phyloP scores from a whole-genome alignment of 2,888 invertebrate species.

The Seladonia tumulorum region DNA sequence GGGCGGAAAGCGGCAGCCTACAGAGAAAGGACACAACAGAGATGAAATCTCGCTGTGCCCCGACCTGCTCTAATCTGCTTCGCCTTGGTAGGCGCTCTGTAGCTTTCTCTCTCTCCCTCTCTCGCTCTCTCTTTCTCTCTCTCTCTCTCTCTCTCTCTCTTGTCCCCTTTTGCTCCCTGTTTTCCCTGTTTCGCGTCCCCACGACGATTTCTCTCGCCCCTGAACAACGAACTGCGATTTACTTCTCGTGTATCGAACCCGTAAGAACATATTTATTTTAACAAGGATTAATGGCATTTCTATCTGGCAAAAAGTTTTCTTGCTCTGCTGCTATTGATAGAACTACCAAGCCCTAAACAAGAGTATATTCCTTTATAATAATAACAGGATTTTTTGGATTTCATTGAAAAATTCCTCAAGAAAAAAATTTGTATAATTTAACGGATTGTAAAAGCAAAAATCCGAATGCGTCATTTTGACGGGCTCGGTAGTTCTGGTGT shows the following conservation, averaged over 20 bases:
- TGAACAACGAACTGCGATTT: background rate
- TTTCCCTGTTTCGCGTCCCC: slow-evolving; percentile 12
- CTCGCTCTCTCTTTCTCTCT: background rate
- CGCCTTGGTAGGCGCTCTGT: slow-evolving; percentile 55
- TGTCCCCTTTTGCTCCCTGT: slow-evolving; percentile 17
- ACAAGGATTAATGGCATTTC: background rate
- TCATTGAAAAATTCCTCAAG: no score
- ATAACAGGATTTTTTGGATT: no score
- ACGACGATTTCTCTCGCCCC: slow-evolving; percentile 1
- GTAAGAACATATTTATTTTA: background rate
- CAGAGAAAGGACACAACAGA: slow-evolving; percentile 40
- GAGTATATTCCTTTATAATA: no score
- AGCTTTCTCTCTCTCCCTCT: background rate
- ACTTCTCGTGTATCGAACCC: background rate
- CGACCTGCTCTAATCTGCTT: slow-evolving; percentile 76
- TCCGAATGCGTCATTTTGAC: no score
- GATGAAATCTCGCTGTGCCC: slow-evolving; percentile 65
- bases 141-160: background rate
- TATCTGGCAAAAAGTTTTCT: no score
- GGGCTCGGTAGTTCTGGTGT: no score
- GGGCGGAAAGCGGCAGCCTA: slow-evolving; percentile 45
- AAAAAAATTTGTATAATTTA: no score
- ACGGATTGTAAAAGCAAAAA: no score
- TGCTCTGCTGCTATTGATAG: no score
- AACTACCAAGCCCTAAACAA: no score